Percentiles rank a stretch among this genome's conserved stretches.
Evolutionary conservation across 2,797 vertebrate genomes (phyloP).

Genomic region (Xiphophorus birchmanni): DNA sequence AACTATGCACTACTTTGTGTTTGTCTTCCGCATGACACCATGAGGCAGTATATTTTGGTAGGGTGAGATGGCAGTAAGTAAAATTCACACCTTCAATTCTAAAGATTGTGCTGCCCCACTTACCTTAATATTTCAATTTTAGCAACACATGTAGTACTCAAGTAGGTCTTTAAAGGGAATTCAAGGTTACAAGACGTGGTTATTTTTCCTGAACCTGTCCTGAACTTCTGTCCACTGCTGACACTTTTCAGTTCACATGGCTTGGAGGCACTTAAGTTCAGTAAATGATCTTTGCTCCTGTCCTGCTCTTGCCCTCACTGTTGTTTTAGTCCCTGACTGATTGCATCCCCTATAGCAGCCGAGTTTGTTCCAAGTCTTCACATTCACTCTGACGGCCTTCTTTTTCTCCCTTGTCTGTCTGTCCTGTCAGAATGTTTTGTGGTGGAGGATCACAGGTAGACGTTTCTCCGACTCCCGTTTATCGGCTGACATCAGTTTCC

Average conservation of each 20-base stretch:
- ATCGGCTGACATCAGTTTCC: conserved; percentile 31
- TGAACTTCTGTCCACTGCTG: conserved; percentile 29
- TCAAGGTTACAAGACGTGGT: background rate
- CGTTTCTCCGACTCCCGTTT: conserved; percentile 26
- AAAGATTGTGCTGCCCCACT: background rate
- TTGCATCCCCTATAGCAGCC: conserved; percentile 41
- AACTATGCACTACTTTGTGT: background rate
- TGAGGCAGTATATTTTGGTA: background rate
- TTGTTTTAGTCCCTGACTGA: conserved; percentile 31
- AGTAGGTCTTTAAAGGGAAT: background rate
- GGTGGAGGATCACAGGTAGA: conserved; percentile 41
- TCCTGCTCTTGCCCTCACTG: conserved; percentile 21
- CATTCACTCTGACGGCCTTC: conserved; percentile 31
- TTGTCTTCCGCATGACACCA: background rate
- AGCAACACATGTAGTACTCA: background rate
- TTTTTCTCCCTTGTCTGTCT: conserved; percentile 13
- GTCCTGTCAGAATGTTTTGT: conserved; percentile 39
- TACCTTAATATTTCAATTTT: background rate
- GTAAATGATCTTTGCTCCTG: conserved; percentile 37
- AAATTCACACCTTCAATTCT: background rate
- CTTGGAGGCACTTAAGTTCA: conserved; percentile 41
- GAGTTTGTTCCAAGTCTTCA: conserved; percentile 37
- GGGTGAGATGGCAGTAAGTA: background rate
- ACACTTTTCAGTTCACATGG: conserved; percentile 41
- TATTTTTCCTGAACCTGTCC: conserved; percentile 21